Evolutionary conservation across 1,140 invertebrate species (phyloP).

Genomic region (Pogonognathellus flavescens): DNA sequence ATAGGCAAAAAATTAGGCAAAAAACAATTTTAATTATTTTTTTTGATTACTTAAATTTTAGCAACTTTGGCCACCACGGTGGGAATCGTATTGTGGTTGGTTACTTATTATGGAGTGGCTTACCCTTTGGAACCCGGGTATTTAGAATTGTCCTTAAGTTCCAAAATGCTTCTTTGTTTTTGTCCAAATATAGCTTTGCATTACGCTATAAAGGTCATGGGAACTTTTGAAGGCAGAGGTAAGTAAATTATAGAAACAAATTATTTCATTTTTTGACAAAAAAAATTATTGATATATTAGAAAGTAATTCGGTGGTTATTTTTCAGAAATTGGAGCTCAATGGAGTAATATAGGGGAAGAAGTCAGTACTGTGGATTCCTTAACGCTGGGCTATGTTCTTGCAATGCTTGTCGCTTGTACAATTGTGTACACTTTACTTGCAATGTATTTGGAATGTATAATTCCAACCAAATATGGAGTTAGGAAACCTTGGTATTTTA

Average conservation of each 20-base stretch:
- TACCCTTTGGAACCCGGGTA: constrained; percentile 48
- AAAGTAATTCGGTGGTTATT: too few relatives aligned
- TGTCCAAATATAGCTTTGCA: constrained; percentile 59
- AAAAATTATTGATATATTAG: too few relatives aligned
- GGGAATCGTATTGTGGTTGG: constrained; percentile 59
- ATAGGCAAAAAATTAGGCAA: too few relatives aligned
- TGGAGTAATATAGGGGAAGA: constrained; percentile 51
- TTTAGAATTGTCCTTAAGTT: constrained; percentile 2
- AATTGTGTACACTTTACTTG: constrained; percentile 48
- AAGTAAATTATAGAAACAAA: too few relatives aligned
- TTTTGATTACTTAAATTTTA: too few relatives aligned
- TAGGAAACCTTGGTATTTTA: constrained; percentile 59
- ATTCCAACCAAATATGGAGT: constrained; percentile 55
- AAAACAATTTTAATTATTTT: too few relatives aligned
- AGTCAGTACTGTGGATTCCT: neutral
- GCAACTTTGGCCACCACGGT: constrained; percentile 59
- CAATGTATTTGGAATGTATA: constrained; percentile 57
- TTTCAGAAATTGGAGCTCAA: constrained; percentile 47
- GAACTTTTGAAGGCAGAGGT: constrained; percentile 56
- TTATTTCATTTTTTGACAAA: too few relatives aligned
- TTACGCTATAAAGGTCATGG: constrained; percentile 55
- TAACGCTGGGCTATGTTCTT: constrained; percentile 26
- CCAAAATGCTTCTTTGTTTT: constrained; percentile 52
- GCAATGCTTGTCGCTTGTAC: constrained; percentile 54
- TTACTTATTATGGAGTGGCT: constrained; percentile 37